Evolutionary conservation across 2,888 invertebrate genomes (phyloP), one percentile per base, ranked within the genome.

Genomic region (Pollenia griseotomentosa): DNA sequence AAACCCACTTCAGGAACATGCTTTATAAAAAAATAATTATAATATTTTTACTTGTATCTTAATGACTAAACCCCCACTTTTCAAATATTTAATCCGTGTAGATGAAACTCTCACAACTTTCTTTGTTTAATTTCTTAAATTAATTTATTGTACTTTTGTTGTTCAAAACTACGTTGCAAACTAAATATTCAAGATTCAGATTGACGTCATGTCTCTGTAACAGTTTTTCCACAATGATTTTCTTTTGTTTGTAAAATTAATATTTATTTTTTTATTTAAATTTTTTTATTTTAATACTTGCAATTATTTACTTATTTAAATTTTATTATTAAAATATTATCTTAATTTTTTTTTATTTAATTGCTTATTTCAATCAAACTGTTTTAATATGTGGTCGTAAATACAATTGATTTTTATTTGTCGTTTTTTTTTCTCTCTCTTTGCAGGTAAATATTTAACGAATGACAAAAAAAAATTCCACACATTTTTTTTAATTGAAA

Each of bases 371-470:
- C 44, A 66, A 75, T 81, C 57, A 55, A 74, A 53, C 51, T 80
- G 63, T 59, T 66, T 51, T 63, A 16, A 65, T 16, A 71, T 48
- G 48, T 78, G 23, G n/a, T 57, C 12, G 40, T 77, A 9, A 46
- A 70, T 70, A 6, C 16, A 78, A 63, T 78, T 55, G 42, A 83
- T 70, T 61, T 53, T 70, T 70, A 77, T 70, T 55, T 68, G 10
- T 23, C 33, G 6, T 23, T 40, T 53, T 23, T 66, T 68, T 61
- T 46, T 59, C 48, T 57, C 7, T 83, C 11, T 83, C 65, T 40
- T 83, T 83, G 8, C 70, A 83, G 77, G 83, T 83, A 83, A 83
- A 77, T 77, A 63, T 46, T 33, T 59, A 46, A 57, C 7, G 33
- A 70, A 53, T 42, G 19, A 53, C 9, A 61, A 53, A 53, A 53